phyloP scores from a whole-genome alignment of 2,888 invertebrate genomes.

The Agrochola lota region DNA sequence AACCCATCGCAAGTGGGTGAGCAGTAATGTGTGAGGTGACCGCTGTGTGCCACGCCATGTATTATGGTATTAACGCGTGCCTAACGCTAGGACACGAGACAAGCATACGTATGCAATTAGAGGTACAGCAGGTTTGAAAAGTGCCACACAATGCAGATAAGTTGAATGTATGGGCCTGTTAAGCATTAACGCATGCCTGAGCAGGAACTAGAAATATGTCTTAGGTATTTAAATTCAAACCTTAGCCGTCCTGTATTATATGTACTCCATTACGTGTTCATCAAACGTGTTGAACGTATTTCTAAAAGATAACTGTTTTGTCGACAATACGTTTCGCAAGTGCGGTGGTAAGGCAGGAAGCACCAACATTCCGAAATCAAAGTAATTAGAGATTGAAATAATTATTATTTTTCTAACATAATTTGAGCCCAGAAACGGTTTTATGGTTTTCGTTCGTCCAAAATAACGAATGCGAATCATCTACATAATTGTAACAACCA shows the following conservation, averaged over 20 bases:
- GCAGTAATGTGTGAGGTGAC: conserved; percentile 50
- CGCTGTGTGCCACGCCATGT: conserved; percentile 15
- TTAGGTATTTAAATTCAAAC: background rate
- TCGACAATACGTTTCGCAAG: background rate
- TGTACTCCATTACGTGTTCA: background rate
- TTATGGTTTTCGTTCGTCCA: too few species aligned
- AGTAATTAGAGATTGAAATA: too few species aligned
- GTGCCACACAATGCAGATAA: too few species aligned
- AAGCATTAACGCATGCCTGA: background rate
- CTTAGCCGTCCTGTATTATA: background rate
- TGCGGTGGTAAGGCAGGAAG: background rate
- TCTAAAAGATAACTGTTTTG: background rate
- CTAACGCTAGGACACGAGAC: conserved; percentile 18
- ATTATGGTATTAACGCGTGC: conserved; percentile 18
- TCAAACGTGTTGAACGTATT: background rate
- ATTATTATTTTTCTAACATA: too few species aligned
- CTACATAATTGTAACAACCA: background rate
- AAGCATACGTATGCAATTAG: conserved; percentile 16
- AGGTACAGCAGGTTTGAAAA: background rate
- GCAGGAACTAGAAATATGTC: background rate
- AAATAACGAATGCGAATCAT: too few species aligned
- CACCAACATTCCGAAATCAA: too few species aligned
- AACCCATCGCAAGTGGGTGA: conserved; percentile 56
- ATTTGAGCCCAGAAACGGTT: too few species aligned
- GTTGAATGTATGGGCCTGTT: too few species aligned